Conservation (phyloP, 1,140 invertebrate genomes). For the Meloidogyne exigua region DNA sequence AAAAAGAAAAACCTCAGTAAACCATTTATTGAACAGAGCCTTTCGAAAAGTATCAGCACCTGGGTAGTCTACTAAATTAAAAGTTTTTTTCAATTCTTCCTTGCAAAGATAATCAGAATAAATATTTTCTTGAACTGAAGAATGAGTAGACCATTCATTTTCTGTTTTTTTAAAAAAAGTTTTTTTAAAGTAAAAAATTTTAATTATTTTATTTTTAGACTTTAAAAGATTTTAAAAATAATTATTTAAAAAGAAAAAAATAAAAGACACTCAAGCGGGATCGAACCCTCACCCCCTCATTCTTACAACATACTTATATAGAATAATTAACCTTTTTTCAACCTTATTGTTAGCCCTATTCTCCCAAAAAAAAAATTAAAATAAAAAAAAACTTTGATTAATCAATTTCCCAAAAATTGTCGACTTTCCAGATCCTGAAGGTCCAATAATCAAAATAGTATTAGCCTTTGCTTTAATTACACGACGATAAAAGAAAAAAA, state of each 20-base stretch:
- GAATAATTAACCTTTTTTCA: no score
- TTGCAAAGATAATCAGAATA: slow-evolving; percentile 11
- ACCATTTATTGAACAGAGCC: slow-evolving; percentile 40
- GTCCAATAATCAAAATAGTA: slow-evolving; percentile 47
- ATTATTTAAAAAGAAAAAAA: background rate
- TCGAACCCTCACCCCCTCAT: background rate
- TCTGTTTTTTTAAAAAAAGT: background rate
- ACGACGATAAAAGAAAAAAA: slow-evolving; percentile 29
- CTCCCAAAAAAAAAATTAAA: background rate
- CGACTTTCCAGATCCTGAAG: slow-evolving; percentile 51
- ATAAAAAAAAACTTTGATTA: slow-evolving; percentile 31
- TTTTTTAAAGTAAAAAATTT: no score
- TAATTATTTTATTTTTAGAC: no score
- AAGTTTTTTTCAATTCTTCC: slow-evolving; percentile 15
- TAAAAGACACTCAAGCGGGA: background rate
- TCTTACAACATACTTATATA: no score
- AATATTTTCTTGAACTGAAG: slow-evolving; percentile 46
- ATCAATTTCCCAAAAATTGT: slow-evolving; percentile 45
- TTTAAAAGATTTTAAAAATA: background rate
- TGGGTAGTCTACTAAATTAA: slow-evolving; percentile 45
- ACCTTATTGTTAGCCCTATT: no score
- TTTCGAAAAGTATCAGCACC: slow-evolving; percentile 44
- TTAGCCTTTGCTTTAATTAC: slow-evolving; percentile 15
- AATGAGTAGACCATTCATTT: slow-evolving; percentile 33
- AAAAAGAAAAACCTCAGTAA: slow-evolving; percentile 28